Evolutionary conservation across 2,113 vertebrate genomes (phyloP).

Genomic region (Oenanthe melanoleuca): DNA sequence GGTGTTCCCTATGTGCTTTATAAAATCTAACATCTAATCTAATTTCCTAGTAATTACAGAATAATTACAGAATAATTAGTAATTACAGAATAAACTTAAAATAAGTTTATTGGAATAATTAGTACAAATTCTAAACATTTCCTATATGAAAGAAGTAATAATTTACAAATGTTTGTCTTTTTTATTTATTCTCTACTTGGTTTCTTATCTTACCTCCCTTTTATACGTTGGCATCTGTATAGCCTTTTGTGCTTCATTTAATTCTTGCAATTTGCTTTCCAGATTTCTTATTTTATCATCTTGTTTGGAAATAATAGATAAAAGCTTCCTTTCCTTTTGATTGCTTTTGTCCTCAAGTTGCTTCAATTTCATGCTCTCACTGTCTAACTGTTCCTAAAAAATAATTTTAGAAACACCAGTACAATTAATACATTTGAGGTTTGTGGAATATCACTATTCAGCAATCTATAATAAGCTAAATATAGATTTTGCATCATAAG

Average conservation of each 20-base stretch:
- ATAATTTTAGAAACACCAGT: conserved; percentile 42
- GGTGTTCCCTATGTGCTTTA: not conserved
- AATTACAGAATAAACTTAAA: not conserved
- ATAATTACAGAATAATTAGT: not conserved
- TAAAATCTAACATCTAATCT: not conserved
- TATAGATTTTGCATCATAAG: conserved; percentile 21
- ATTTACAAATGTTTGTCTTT: not conserved
- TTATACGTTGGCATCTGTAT: not conserved
- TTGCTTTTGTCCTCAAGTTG: conserved; percentile 62
- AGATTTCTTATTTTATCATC: conserved; percentile 67
- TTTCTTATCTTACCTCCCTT: conserved; percentile 61
- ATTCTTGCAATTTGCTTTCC: conserved; percentile 67
- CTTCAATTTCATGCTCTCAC: conserved; percentile 64
- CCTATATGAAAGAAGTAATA: not conserved
- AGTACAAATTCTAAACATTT: not conserved
- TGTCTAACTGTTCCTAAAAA: conserved; percentile 72
- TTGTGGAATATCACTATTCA: not conserved
- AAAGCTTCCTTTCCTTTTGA: conserved; percentile 68
- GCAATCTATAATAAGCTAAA: conserved; percentile 27
- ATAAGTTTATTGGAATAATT: not conserved
- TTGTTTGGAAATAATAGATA: conserved; percentile 66
- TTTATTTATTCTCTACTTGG: not conserved
- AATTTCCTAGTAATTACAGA: not conserved
- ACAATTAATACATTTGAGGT: conserved; percentile 20
- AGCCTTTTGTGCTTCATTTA: conserved; percentile 43